Base-by-base conservation (phyloP, 2,888 invertebrate genomes). In the Flexamia atlantica region DNA sequence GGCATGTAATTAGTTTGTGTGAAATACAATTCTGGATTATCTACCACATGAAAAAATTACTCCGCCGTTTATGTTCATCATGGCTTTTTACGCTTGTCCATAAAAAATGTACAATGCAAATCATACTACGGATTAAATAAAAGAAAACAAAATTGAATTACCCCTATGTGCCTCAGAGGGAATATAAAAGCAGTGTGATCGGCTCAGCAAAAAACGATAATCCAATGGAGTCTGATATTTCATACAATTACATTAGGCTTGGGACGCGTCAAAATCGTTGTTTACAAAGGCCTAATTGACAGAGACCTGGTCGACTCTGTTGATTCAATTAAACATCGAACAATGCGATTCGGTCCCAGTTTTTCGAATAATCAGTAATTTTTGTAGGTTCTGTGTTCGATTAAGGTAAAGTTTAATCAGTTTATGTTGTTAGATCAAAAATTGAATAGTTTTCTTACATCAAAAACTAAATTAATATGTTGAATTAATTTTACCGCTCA, bases 201-300 rank as follows among this genome's bases (percentile, higher is more conserved):
- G 64, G 64, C 9, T 0, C 28, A 14, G 64, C 28, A 64, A 64
- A 46, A 57, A 64, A 64, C 64, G 64, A 28, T 64, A 64, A 64
- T 64, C 64, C 20, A 12, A 64, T 64, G 17, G 64, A 64, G 64
- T 28, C 64, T 25, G 64, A 64, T 64, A 64, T 64, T 64, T 64
- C 64, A 28, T 28, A 64, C 64, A 64, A 72, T 72, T 72, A 72
- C 36, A 30, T 72, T 72, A 72, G 20, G 72, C 36, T 40, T 23
- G 36, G 42, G 40, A 20, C 36, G 40, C 42, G 72, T 40, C 72
- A 72, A 20, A 42, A 42, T 72, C 72, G 42, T 42, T 72, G 72
- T 72, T 72, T 72, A 72, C 72, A 72, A 40, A 72, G 72, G 28
- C 40, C 72, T 72, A 72, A 72, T 72, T 72, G 72, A 72, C 72